Base-by-base conservation (phyloP, 2,888 invertebrate species). In the Trissolcus japonicus region DNA sequence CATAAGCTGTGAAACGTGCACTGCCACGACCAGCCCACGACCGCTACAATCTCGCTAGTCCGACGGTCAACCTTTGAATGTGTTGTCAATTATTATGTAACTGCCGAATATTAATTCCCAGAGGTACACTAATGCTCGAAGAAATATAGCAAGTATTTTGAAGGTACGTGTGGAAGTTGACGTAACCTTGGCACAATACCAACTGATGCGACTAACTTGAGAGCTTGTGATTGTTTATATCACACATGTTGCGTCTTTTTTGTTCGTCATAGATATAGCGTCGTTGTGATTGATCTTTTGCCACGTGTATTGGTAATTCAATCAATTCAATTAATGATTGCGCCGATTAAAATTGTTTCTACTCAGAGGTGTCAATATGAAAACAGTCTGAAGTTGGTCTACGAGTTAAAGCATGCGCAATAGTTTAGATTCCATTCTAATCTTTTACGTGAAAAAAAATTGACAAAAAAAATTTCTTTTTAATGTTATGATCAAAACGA, bases 21-120 rank as follows among this genome's bases (percentile, higher is more conserved):
- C 46, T 46, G 46, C 46, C 16, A 16, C n/a, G 16, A 46, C 4
- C 29, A 13, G 16, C n/a, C 17, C 16, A 16, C n/a, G 16, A 46
- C 6, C 16, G 9, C n/a, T 43, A 21, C 35, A 19, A 50, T 50
- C 21, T 46, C 14, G 21, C 59, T 54, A 59, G 81, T 81, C 81
- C 79, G 75, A 80, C 43, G 51, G 57, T 76, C 74, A 74, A 78
- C 80, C 76, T 78, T 78, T 74, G 75, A 2, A 53, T 29, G 53
- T 69, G 9, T 35, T 14, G 35, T 50, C 65, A 55, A 67, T 48
- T 63, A 54, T 77, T 78, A 78, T 56, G 57, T 74, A 78, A 78
- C 65, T 40, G 25, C 46, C 55, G 50, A 68, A 63, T 63, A 63
- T 62, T 57, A 59, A 71, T 62, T 72, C 46, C 19, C 17, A 41